These are phyloP conservation scores for Alaudala cheleensis DNA, from an alignment of 2,113 vertebrate species.

Conservation along the genomic window DNA sequence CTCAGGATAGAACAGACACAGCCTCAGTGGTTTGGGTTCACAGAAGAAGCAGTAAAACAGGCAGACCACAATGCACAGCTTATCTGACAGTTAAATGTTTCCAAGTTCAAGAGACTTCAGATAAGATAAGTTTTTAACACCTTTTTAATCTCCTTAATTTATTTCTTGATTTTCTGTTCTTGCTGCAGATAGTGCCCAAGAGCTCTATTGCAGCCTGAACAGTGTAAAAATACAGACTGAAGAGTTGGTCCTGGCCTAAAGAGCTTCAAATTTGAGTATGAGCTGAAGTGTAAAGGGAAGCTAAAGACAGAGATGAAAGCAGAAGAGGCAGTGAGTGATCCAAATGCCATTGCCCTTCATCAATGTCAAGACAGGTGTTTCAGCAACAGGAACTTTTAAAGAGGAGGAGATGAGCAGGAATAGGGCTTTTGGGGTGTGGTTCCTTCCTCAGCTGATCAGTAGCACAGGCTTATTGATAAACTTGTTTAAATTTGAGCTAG, in stretches of 20 bases:
- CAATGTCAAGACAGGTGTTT: not conserved
- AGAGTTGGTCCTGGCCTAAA: not conserved
- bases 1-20: not conserved
- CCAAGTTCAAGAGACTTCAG: not conserved
- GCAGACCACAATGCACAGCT: not conserved
- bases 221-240: not conserved
- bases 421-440: fast-evolving
- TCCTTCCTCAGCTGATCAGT: not conserved
- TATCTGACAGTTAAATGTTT: not conserved
- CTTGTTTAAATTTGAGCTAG: not conserved
- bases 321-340: not conserved
- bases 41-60: not conserved
- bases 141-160: not conserved
- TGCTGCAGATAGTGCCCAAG: not conserved
- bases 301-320: not conserved
- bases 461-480: not conserved
- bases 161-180: not conserved
- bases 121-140: not conserved
- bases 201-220: not conserved
- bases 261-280: not conserved
- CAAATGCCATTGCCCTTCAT: not conserved
- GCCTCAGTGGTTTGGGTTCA: not conserved
- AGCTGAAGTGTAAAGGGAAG: not conserved
- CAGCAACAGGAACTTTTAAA: not conserved
- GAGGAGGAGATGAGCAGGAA: not conserved